Evolutionary conservation across 2,888 invertebrate genomes (phyloP), one percentile per base, ranked within the genome.

Genomic region (Amblyteles armatorius): DNA sequence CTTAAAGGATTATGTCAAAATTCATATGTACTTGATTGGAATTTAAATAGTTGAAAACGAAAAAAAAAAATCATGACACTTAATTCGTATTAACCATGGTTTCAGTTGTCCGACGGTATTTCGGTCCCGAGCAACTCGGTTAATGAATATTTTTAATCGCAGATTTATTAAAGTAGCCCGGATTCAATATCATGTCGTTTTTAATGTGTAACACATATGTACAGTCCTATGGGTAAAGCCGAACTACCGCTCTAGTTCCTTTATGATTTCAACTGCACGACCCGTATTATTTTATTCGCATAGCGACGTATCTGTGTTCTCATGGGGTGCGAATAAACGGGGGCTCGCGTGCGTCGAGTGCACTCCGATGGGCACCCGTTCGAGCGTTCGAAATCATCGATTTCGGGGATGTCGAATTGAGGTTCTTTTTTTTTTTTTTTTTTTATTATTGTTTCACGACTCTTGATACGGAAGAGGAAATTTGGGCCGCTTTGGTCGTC

Each of bases 291-390:
- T 72, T 72, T 78, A 48, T 77, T 71, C 71, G 11, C 5, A 33
- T 65, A 40, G 40, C 71, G 76, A 60, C 40, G 69, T 36, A 22
- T 52, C 52, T 19, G 63, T 74, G 44, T 44, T 26, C 44, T 67
- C 68, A 50, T 48, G 63, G 55, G 44, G 65, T 44, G 65, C 55
- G 65, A 82, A 72, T 76, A 57, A 48, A 67, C 63, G 26, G 40
- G 69, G 33, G 67, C 65, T 65, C 79, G 68, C 68, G 68, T 72
- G 68, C 19, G 29, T 73, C 79, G 73, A 79, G 68, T 79, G 69
- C 83, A 74, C 83, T 74, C 79, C 68, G 74, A 74, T 67, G 16
- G 1, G 44, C 71, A 71, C 67, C 16, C 57, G 65, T 50, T 81
- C 67, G 80, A 68, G 80, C 68, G 57, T 74, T 81, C 44, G 36